Percentiles rank a stretch among this genome's conserved stretches.
Evolutionary conservation across 2,888 invertebrate species (phyloP).

Genomic region (Chrysolina haemoptera): DNA sequence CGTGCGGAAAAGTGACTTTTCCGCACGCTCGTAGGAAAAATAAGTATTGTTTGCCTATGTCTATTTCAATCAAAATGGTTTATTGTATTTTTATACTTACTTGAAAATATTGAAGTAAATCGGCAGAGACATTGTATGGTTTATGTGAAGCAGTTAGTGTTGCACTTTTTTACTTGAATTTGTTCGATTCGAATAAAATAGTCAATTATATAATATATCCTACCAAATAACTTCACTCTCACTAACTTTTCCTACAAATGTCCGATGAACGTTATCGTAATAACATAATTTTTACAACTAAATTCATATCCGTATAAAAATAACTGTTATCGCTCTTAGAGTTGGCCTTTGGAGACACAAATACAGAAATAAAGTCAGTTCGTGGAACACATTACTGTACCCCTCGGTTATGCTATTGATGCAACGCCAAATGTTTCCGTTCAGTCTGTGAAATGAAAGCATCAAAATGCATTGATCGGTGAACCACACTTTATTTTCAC

Average conservation of each 20-base stretch:
- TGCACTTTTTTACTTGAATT: slow-evolving; percentile 12
- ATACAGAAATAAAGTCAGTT: slow-evolving; percentile 37
- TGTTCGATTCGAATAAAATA: slow-evolving; percentile 2
- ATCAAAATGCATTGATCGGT: slow-evolving; percentile 28
- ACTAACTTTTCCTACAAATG: slow-evolving; percentile 8
- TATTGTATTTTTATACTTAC: slow-evolving; percentile 27
- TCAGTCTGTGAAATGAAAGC: slow-evolving; percentile 25
- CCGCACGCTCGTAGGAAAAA: too few species aligned
- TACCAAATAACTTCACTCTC: slow-evolving; percentile 8
- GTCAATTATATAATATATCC: too few species aligned
- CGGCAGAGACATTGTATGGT: slow-evolving; percentile 32
- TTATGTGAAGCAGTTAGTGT: neutral
- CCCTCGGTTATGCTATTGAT: slow-evolving; percentile 26
- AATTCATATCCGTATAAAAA: slow-evolving; percentile 42
- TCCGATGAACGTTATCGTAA: slow-evolving; percentile 7
- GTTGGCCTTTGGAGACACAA: slow-evolving; percentile 41
- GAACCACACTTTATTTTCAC: slow-evolving; percentile 30
- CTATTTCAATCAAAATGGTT: too few species aligned
- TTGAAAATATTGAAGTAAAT: slow-evolving; percentile 45
- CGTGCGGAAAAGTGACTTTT: too few species aligned
- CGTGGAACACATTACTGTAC: slow-evolving; percentile 25
- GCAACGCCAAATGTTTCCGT: slow-evolving; percentile 41
- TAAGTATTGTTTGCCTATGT: too few species aligned
- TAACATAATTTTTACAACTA: slow-evolving; percentile 37
- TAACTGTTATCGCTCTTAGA: slow-evolving; percentile 39